Evolutionary conservation across 2,113 vertebrate species (phyloP), one percentile per base, ranked within the genome.

Genomic region (Sinocyclocheilus anophthalmus): DNA sequence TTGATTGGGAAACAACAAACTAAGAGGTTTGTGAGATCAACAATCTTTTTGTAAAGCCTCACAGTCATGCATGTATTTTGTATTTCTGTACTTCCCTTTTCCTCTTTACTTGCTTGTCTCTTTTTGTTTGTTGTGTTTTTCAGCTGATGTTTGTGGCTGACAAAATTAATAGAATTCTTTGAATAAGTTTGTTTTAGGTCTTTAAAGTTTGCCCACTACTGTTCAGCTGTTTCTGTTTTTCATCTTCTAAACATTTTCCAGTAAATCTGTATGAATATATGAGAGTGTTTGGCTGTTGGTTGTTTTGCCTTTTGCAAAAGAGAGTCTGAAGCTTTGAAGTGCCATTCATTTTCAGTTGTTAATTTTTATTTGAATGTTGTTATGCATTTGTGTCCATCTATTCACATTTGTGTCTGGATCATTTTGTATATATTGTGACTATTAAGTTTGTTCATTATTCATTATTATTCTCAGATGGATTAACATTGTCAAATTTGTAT

Each of bases 11-110:
- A 85, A 86, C 76, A 75, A 77, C 45, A 65, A 92, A 87, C 50
- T 83, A 87, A 92, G 88, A 95, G 94, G 95, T 95, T 91, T 91
- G 94, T 95, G 91, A 91, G 89, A 88, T 92, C 65, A 90, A 30
- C 92, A 90, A 91, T 91, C 90, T 90, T 88, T 91, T 72, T 84
- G 39, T 85, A 73, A 45, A 3, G 57, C 39, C 55, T 65, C 72
- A 77, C 39, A 61, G 57, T 37, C 76, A 30, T 79, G 30, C 76
- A 45, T 42, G 20, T 13, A 10, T 80, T 63, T 53, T 76, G 77
- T 39, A 57, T 75, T 22, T 48, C 75, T 73, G 39, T 79, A 24
- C 67, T 67, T 78, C 26, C 67, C 26, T 39, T 20, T 78, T 33
- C 37, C 4, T 73, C 12, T 39, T 69, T 50, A n/a, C 55, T 18